Evolutionary conservation across 2,797 vertebrate species (phyloP).

Genomic region (Avahi laniger): DNA sequence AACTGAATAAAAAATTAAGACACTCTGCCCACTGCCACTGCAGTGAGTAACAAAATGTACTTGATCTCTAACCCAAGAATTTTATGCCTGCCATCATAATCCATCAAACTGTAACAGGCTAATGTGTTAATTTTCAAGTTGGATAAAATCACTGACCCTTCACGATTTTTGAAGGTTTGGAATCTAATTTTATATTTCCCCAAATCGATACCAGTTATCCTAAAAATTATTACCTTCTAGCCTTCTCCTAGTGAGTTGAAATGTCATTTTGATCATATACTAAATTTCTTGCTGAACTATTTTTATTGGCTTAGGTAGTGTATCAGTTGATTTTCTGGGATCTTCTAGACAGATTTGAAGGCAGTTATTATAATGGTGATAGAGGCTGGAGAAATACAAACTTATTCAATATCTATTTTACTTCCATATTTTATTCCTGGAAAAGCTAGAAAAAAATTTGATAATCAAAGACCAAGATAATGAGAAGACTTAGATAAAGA

Average conservation of each 20-base stretch:
- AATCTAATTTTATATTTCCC: neutral
- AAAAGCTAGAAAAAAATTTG: neutral
- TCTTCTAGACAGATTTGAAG: neutral
- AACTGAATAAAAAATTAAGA: neutral
- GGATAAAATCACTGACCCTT: neutral
- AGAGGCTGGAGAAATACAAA: neutral
- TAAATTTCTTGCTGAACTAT: neutral
- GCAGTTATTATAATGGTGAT: neutral
- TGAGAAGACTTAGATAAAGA: neutral
- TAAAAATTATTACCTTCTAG: neutral
- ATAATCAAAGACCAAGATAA: neutral
- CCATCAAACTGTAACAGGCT: neutral
- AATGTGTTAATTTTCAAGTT: neutral
- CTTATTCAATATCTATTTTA: neutral
- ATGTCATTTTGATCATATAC: neutral
- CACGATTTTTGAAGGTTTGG: neutral
- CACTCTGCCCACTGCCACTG: neutral
- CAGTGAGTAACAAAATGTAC: neutral
- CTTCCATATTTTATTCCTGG: neutral
- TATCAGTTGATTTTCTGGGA: neutral
- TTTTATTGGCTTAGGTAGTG: neutral
- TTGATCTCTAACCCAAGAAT: neutral
- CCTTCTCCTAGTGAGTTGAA: neutral
- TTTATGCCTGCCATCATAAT: neutral
- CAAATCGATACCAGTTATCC: neutral